Percentiles rank a stretch among this genome's conserved stretches.
phyloP scores from a whole-genome alignment of 2,797 vertebrate genomes.

The Sitta carolinensis region DNA sequence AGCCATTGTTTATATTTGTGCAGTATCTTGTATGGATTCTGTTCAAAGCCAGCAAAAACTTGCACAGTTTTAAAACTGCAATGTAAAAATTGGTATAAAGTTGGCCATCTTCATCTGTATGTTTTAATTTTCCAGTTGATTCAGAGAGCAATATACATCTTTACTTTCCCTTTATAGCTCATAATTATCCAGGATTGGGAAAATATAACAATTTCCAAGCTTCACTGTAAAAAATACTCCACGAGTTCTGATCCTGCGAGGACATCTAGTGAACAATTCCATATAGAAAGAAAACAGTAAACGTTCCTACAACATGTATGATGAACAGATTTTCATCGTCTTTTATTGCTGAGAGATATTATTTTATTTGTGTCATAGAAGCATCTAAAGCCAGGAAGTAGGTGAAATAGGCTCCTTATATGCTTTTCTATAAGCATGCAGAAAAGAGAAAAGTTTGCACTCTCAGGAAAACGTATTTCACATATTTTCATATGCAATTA shows the following conservation, averaged over 20 bases:
- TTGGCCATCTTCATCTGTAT: background rate
- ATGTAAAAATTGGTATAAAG: background rate
- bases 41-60: background rate
- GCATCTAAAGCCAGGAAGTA: background rate
- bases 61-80: background rate
- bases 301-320: background rate
- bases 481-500: background rate
- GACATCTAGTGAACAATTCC: conserved; percentile 60
- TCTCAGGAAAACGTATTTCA: background rate
- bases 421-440: background rate
- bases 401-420: background rate
- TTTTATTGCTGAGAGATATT: background rate
- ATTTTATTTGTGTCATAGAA: background rate
- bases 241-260: conserved; percentile 50
- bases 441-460: background rate
- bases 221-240: background rate
- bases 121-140: background rate
- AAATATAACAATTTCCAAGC: background rate
- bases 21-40: background rate
- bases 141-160: background rate
- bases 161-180: background rate
- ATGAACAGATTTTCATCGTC: background rate
- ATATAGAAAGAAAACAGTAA: background rate
- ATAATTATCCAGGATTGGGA: background rate
- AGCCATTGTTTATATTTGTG: background rate